Evolutionary conservation across 2,888 invertebrate genomes (phyloP), one percentile per base, ranked within the genome.

Genomic region (Chrysomela aeneicollis): DNA sequence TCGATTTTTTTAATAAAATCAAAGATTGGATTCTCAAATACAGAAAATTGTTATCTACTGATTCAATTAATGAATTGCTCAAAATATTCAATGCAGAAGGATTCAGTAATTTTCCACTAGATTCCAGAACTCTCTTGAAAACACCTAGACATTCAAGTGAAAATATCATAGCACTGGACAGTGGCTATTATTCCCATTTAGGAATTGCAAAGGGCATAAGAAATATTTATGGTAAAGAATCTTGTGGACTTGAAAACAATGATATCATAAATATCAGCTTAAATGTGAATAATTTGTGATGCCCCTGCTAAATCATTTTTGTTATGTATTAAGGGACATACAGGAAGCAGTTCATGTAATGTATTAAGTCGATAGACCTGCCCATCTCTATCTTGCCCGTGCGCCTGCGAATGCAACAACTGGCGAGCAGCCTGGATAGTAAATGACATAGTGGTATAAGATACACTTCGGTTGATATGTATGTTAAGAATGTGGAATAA

Each of bases 201-300:
- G 51, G 51, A 2, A n/a, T 51, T 51, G 51, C 3, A 9, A 51
- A 22, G 9, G 22, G 51, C 3, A 22, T 51, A 22, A 17, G n/a
- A 51, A 51, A 51, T 51, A 22, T 26, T 22, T 51, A 22, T 19
- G 26, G 15, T 1, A 26, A 22, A 9, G n/a, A 10, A 22, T 2
- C 10, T 21, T 46, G 21, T 46, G 19, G 21, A 55, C 19, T 55
- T 42, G 42, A 42, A 19, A 19, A 55, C n/a, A 37, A 55, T 55
- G 55, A 37, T 19, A 37, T 42, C 8, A 55, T 67, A 18, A 64
- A 59, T 59, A 17, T 72, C 22, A 64, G 68, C 35, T 37, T 71
- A 9, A 74, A 73, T 67, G 59, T 70, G 26, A 72, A 74, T 59
- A 71, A 72, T 15, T 60, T 73, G n/a, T n/a, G n/a, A n/a, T n/a